Evolutionary conservation across 2,888 invertebrate genomes (phyloP).

Genomic region (Ophion costatus): DNA sequence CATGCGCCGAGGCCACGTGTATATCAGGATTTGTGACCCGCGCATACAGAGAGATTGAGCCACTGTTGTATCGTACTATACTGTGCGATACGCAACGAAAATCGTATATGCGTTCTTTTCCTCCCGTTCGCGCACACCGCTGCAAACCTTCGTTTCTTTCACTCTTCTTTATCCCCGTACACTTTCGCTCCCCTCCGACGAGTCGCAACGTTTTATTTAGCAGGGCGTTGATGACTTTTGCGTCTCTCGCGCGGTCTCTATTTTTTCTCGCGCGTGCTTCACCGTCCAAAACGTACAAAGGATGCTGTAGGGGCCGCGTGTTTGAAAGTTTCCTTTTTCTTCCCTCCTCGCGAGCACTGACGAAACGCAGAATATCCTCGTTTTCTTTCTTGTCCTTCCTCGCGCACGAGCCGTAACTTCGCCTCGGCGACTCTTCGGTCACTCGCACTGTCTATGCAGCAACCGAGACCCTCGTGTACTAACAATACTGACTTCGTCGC

Average conservation of each 20-base stretch:
- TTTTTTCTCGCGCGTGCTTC: conserved; percentile 11
- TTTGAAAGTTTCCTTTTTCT: conserved; percentile 14
- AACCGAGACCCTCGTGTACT: conserved; percentile 13
- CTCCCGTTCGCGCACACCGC: not conserved
- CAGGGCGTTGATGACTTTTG: conserved; percentile 79
- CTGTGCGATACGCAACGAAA: not conserved
- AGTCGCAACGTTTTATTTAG: conserved; percentile 81
- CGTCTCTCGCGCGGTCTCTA: conserved; percentile 66
- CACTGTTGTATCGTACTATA: conserved; percentile 11
- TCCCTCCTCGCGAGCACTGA: conserved; percentile 3
- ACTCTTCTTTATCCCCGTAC: conserved; percentile 29
- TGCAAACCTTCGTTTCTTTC: conserved; percentile 26
- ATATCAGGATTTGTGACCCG: conserved; percentile 38
- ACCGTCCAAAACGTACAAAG: conserved; percentile 1
- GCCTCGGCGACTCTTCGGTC: conserved; percentile 34
- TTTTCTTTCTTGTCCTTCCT: conserved; percentile 33
- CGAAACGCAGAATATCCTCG: conserved; percentile 26
- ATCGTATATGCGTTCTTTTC: not conserved
- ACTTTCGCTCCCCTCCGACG: conserved; percentile 58
- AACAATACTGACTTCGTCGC: conserved; percentile 25
- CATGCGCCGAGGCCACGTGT: conserved; percentile 21
- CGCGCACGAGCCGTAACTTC: not conserved
- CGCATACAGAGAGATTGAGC: conserved; percentile 29
- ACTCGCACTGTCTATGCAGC: conserved; percentile 18
- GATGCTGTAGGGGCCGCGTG: not conserved